A percentile compares a stretch with the other conserved stretches of the same genome.
Evolutionary conservation across 1,140 invertebrate genomes (phyloP).

Genomic region (Aradophagus sp.): DNA sequence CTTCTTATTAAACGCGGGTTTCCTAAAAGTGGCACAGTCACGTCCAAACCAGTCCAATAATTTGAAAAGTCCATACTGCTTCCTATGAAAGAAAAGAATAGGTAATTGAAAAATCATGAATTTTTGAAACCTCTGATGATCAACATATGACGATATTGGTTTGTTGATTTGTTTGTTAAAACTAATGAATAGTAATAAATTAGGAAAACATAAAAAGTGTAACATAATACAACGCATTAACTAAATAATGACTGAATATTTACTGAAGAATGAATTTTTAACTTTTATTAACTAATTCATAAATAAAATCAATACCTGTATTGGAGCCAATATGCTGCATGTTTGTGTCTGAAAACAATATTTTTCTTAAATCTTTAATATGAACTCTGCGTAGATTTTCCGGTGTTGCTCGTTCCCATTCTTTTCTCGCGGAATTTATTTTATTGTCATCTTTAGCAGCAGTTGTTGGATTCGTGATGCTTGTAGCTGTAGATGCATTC

Average conservation of each 20-base stretch:
- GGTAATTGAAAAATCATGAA: too few species aligned
- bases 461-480: slow-evolving; percentile 18
- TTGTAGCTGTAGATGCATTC: slow-evolving; percentile 9
- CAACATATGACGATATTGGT: too few species aligned
- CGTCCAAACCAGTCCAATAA: slow-evolving; percentile 66
- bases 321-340: slow-evolving; percentile 2
- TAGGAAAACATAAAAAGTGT: too few species aligned
- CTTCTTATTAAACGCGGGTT: slow-evolving; percentile 68
- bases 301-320: slow-evolving; percentile 33
- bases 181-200: too few species aligned
- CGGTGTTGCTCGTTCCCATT: slow-evolving; percentile 69
- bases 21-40: slow-evolving; percentile 67
- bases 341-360: slow-evolving; percentile 58
- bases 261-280: too few species aligned
- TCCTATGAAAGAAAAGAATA: slow-evolving; percentile 18
- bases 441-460: slow-evolving; percentile 59
- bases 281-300: too few species aligned
- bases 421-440: slow-evolving; percentile 67
- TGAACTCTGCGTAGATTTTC: slow-evolving; percentile 67
- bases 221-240: too few species aligned
- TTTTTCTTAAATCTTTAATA: slow-evolving; percentile 66
- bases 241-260: too few species aligned
- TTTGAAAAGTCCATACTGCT: slow-evolving; percentile 59
- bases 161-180: too few species aligned
- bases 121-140: too few species aligned